Base-by-base conservation (phyloP, 2,113 vertebrate genomes). In the Serilophus lunatus region DNA sequence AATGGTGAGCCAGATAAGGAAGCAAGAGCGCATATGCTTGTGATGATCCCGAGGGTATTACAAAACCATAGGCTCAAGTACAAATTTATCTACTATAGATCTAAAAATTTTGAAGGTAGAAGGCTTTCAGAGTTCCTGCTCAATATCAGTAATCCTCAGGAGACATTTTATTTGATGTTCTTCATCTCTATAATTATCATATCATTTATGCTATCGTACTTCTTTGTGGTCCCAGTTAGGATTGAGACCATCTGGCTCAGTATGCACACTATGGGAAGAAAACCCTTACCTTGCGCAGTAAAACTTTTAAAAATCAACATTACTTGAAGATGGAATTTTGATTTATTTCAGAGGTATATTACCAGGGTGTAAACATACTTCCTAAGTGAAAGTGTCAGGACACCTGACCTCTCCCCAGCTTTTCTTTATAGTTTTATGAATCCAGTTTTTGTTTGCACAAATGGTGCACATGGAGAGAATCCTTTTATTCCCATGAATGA, bases 381-480 rank as follows among this genome's bases (percentile, higher is more conserved):
- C 38, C 15, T 16, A 65, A 85, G 38, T 54, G 33, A 92, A 80
- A 95, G 69, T 78, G 49, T 31, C 38, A 72, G 63, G 24, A 95
- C 9, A 74, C 42, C 31, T 82, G 70, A 76, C 65, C 63, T 91
- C 38, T 90, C 33, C 18, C 22, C 2, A 2, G 70, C 69, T 93
- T 87, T 79, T 63, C 54, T 80, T 26, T 57, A 24, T 42, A 76
- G n/a, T 65, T 88, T 77, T 10, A 86, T 74, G 6, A 92, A 69
- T 70, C 40, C 14, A 54, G 61, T 85, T 92, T 90, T 90, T 94
- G 74, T 94, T 94, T 87, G 50, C 59, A 91, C 82, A 92, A 96
- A 91, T 76, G 74, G 70, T 50, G 56, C 70, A 38, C 75, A 59
- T 42, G 28, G 54, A 90, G 45, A 91, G 38, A 77, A 91, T 76